Evolutionary conservation across 2,113 vertebrate species (phyloP).

Genomic region (Meles meles): DNA sequence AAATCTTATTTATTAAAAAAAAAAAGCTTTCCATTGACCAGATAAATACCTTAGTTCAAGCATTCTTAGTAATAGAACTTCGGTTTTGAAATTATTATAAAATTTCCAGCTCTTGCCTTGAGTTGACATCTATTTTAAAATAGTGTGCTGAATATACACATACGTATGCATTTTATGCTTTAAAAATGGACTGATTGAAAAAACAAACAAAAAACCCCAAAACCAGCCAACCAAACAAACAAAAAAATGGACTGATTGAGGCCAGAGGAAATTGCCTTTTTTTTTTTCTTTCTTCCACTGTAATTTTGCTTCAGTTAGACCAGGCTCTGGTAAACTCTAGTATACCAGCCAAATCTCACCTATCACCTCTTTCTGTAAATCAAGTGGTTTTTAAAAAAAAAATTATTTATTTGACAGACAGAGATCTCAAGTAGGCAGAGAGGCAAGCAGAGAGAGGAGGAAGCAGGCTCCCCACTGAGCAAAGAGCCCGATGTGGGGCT

Average conservation of each 20-base stretch:
- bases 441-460: no score
- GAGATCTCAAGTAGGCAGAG: no score
- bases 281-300: not conserved
- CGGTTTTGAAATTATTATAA: constrained; percentile 25
- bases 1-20: no score
- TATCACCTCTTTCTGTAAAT: not conserved
- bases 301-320: not conserved
- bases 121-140: not conserved
- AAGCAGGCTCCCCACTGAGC: no score
- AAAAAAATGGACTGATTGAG: not conserved
- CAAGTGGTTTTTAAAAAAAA: no score
- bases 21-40: not conserved
- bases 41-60: not conserved
- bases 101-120: constrained; percentile 38
- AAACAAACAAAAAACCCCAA: no score
- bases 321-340: not conserved
- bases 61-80: constrained; percentile 32
- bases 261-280: not conserved
- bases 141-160: not conserved
- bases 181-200: not conserved
- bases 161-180: not conserved
- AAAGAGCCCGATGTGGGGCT: no score
- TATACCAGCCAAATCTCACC: not conserved
- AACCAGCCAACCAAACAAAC: no score
- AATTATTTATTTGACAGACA: no score